A percentile compares a stretch with the other conserved stretches of the same genome.
Evolutionary conservation across 64 coral and sea anemone genomes (phyloP).

Genomic region (Dendrophyllia cribrosa): DNA sequence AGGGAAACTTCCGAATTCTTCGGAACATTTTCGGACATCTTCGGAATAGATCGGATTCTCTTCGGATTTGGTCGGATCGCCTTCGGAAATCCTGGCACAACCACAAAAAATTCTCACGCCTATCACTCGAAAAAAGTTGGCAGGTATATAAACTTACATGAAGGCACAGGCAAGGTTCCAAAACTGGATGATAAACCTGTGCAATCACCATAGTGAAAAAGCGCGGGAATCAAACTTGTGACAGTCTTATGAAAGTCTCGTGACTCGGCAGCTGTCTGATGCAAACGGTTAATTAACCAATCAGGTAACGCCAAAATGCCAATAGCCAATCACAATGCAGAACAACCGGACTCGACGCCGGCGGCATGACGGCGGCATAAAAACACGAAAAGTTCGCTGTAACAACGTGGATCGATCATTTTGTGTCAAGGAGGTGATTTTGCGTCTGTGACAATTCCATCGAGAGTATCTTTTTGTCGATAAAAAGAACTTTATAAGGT

Average conservation of each 20-base stretch:
- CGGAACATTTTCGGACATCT: too few relatives aligned
- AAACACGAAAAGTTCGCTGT: not conserved
- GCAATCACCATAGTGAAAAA: too few relatives aligned
- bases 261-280: slow-evolving; percentile 11
- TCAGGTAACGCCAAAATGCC: not conserved
- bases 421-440: not conserved
- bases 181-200: too few relatives aligned
- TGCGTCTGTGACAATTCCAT: not conserved
- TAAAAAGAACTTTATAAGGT: not conserved
- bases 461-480: too few relatives aligned
- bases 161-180: too few relatives aligned
- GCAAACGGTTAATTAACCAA: slow-evolving; percentile 32
- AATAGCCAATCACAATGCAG: slow-evolving; percentile 12
- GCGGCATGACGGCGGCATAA: not conserved
- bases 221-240: not conserved
- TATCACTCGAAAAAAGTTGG: too few relatives aligned
- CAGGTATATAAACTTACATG: too few relatives aligned
- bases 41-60: too few relatives aligned
- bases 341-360: not conserved
- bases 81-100: too few relatives aligned
- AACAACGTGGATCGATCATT: not conserved
- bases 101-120: too few relatives aligned
- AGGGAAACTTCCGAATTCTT: too few relatives aligned
- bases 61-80: too few relatives aligned
- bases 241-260: slow-evolving; percentile 26